These are phyloP conservation scores for Agrochola macilenta DNA, from an alignment of 2,888 invertebrate species.

Conservation along the genomic window DNA sequence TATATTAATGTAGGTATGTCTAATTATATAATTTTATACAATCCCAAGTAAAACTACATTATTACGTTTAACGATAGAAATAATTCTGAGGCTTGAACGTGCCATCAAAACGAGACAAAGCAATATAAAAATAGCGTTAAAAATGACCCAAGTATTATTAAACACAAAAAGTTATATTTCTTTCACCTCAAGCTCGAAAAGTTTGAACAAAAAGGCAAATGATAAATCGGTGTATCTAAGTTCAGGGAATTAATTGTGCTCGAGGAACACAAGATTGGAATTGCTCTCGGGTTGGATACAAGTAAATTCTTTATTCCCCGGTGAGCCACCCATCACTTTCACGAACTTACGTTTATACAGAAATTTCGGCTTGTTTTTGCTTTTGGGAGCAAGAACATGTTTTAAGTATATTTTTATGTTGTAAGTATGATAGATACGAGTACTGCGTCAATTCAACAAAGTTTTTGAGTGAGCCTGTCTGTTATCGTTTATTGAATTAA, in stretches of 20 bases:
- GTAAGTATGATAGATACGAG: slow-evolving; percentile 42
- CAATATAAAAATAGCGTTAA: slow-evolving; percentile 12
- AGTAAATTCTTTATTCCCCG: slow-evolving; percentile 65
- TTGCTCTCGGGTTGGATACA: slow-evolving; percentile 62
- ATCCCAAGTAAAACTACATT: background rate
- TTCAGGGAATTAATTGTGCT: slow-evolving; percentile 72
- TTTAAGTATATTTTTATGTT: slow-evolving; percentile 52
- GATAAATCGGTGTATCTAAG: slow-evolving; percentile 72
- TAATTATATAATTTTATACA: background rate
- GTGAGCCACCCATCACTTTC: slow-evolving; percentile 62
- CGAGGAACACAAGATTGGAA: slow-evolving; percentile 67
- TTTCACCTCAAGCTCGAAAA: slow-evolving; percentile 45
- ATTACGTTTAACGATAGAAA: background rate
- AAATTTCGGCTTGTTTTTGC: slow-evolving; percentile 48
- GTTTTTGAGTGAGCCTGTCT: slow-evolving; percentile 23
- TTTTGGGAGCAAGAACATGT: slow-evolving; percentile 37
- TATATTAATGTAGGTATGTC: too few relatives aligned
- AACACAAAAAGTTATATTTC: slow-evolving; percentile 37
- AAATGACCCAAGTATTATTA: slow-evolving; percentile 22
- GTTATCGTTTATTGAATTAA: slow-evolving; percentile 19
- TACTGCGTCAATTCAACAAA: slow-evolving; percentile 22
- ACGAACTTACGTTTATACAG: slow-evolving; percentile 45
- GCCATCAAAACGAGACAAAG: background rate
- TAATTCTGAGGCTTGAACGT: background rate
- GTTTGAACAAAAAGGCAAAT: slow-evolving; percentile 66